Evolutionary conservation across 1,140 invertebrate species (phyloP), one percentile per base, ranked within the genome.

Genomic region (Mactra quadrangularis): DNA sequence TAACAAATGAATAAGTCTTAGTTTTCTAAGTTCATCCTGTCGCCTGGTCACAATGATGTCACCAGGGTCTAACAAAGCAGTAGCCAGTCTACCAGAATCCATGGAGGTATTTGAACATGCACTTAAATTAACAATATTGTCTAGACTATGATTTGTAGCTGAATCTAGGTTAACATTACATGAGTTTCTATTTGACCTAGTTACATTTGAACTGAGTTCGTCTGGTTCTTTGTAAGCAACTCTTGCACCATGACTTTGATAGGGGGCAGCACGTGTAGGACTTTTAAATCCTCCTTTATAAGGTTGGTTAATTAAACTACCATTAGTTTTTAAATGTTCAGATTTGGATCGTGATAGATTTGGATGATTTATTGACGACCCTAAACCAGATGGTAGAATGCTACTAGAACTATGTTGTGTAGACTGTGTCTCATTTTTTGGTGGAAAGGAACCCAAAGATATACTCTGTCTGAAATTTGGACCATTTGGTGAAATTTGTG

Each of bases 261-360:
- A 47, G 11, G 47, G 53, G 0, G 27, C 1, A 47, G 29, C 41
- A 25, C 52, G 38, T 15, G 53, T 13, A 13, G 60, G 77, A 33
- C 64, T 81, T 62, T 57, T 76, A 0, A 59, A 17, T 11, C 64
- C 60, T 25, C 75, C 47, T 33, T 81, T 81, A 71, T 68, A 81
- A 9, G 77, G 77, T 33, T 70, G 77, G 47, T 68, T 81, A 27
- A 66, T 70, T 33, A 81, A 71, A 55, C 77, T 81, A 27, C 77
- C 77, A 60, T 81, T 81, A n/a, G 77, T 81, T 60, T 81, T 81
- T 25, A 81, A 71, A 50, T 81, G 77, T 68, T 81, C 77, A 60
- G 77, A 81, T 33, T 81, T 81, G 22, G 77, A 81, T 25, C 77
- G 19, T 3, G 62, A 45, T 35, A 81, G 25, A 50, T 81, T 50